Conservation (phyloP, 2,888 invertebrate genomes). For the Phaonia tiefii region DNA sequence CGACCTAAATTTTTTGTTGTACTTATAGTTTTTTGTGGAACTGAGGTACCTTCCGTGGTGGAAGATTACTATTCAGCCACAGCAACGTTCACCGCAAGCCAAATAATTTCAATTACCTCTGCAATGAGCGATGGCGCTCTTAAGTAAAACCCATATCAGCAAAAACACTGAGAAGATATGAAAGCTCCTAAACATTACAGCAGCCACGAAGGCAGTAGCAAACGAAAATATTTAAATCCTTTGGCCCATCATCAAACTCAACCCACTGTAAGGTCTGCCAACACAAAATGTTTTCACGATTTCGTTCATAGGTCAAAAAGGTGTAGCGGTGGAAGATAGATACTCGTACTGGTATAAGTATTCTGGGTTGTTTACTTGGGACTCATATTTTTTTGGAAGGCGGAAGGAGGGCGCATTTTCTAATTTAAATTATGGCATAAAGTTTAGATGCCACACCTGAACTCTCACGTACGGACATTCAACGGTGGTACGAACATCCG, state of each 20-base stretch:
- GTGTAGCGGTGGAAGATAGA: background rate
- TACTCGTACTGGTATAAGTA: background rate
- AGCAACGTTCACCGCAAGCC: background rate
- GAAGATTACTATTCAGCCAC: background rate
- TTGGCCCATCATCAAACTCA: conserved; percentile 19
- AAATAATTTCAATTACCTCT: conserved; percentile 37
- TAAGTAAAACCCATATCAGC: conserved; percentile 48
- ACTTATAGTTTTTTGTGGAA: too few species aligned
- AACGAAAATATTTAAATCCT: conserved; percentile 59
- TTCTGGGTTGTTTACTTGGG: background rate
- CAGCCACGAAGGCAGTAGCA: background rate
- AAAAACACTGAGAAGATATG: conserved; percentile 55
- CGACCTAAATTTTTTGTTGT: background rate
- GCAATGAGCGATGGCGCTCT: background rate
- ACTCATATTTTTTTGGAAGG: conserved; percentile 20
- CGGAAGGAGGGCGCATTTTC: conserved; percentile 48
- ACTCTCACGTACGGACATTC: conserved; percentile 45
- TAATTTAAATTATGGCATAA: conserved; percentile 65
- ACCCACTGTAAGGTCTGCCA: conserved; percentile 27
- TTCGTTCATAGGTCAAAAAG: conserved; percentile 29
- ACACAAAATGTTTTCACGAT: conserved; percentile 33
- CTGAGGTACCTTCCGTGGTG: background rate
- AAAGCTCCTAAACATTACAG: conserved; percentile 58
- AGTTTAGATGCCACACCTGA: conserved; percentile 56
- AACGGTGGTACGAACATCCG: conserved; percentile 46